Base-by-base conservation (phyloP, 2,888 invertebrate genomes). In the Chymomyza caudatula region DNA sequence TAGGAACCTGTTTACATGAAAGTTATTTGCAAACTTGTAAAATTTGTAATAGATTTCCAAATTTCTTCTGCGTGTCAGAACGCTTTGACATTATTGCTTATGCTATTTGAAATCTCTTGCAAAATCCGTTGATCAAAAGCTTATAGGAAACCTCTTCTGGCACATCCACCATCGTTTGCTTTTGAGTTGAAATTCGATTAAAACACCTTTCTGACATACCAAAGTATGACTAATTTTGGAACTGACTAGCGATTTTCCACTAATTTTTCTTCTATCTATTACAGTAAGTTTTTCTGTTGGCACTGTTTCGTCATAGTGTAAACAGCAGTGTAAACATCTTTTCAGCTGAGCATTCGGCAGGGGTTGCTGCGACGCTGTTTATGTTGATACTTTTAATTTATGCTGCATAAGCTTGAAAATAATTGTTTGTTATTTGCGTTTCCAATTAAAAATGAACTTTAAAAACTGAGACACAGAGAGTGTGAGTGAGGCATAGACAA, bases 341-440 rank as follows among this genome's bases (percentile, higher is more conserved):
- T 25, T 25, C 1, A 25, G 25, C 6, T 5, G 25, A 25, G 25
- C n/a, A n/a, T n/a, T n/a, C n/a, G 0, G 22, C 11, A 8, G 6
- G n/a, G 17, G 8, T 37, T 11, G 20, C 44, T 70, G 66, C 37
- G 60, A 25, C 62, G 60, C 65, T 78, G 64, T 77, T 72, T 71
- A 65, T 80, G 68, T 83, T 83, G 76, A 84, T 69, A 68, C 65
- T 78, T 69, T 61, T 73, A 73, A 80, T 78, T 74, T 76, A 83
- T 78, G 70, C 69, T 67, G 65, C 60, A 60, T 74, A 77, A 13
- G 22, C 22, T 19, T 51, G 51, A 13, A 51, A 73, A 61, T 73
- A 65, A 76, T 74, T 70, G 29, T 13, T 37, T 57, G 59, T 25
- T 77, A 63, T 69, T 74, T 79, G 74, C 49, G 63, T 63, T 66